phyloP scores from a whole-genome alignment of 2,797 vertebrate genomes.

The Sphaeramia orbicularis region DNA sequence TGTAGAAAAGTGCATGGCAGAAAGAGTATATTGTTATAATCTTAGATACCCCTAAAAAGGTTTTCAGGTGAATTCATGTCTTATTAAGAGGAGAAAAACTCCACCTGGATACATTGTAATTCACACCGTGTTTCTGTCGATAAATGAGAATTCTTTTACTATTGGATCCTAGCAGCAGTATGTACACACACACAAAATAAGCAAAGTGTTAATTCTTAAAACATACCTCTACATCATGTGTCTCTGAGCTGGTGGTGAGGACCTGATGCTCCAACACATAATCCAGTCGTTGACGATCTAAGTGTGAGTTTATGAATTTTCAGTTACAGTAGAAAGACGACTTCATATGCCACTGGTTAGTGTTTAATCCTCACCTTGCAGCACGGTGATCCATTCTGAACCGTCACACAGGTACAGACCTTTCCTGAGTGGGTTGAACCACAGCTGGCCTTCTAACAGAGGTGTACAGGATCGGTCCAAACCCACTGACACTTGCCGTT shows the following conservation, averaged over 20 bases:
- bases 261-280: conserved; percentile 92
- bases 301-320: conserved; percentile 9
- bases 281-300: conserved; percentile 90
- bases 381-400: conserved; percentile 87
- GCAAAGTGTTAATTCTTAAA: not conserved
- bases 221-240: conserved; percentile 90
- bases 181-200: not conserved
- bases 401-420: conserved; percentile 92
- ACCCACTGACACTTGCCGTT: conserved; percentile 88
- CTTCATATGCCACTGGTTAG: not conserved
- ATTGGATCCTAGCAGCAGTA: not conserved
- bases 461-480: conserved; percentile 82
- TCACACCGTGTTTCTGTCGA: too few species aligned
- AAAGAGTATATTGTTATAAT: too few species aligned
- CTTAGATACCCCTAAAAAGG: too few species aligned
- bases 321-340: not conserved
- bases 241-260: conserved; percentile 91
- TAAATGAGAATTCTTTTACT: too few species aligned
- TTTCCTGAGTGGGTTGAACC: conserved; percentile 88
- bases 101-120: too few species aligned
- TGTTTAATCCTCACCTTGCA: conserved; percentile 86
- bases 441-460: conserved; percentile 86
- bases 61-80: too few species aligned
- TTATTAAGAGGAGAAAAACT: too few species aligned
- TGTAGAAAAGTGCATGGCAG: too few species aligned